Conservation (phyloP, 1,140 invertebrate species). For the Chlorops oryzae region DNA sequence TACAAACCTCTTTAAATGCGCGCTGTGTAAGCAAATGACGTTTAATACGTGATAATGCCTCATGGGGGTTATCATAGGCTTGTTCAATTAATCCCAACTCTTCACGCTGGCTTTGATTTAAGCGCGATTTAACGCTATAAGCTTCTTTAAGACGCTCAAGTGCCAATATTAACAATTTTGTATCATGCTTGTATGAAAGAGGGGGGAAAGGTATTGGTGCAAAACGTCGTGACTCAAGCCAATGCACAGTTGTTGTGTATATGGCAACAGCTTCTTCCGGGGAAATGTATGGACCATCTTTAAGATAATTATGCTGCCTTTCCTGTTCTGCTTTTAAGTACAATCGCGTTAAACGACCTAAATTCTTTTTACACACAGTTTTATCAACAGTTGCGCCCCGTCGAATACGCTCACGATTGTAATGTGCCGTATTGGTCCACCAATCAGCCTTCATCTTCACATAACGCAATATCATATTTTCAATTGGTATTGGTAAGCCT, state of each 20-base stretch:
- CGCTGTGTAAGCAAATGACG: constrained; percentile 97
- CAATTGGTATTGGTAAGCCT: constrained; percentile 96
- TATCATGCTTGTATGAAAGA: constrained; percentile 98
- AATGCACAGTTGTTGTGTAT: constrained; percentile 99
- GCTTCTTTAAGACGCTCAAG: constrained; percentile 97
- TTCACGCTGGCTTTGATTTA: constrained; percentile 98
- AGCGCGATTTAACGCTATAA: constrained; percentile 95
- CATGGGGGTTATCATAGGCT: constrained; percentile 99
- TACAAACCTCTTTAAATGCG: constrained; percentile 89
- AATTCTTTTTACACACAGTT: constrained; percentile 99
- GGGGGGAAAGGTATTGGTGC: constrained; percentile 99
- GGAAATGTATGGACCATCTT: constrained; percentile 98
- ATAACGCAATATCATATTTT: constrained; percentile 99
- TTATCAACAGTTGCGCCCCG: constrained; percentile 95
- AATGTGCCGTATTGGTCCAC: constrained; percentile 99
- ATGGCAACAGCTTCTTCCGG: constrained; percentile 99
- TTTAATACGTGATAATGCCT: constrained; percentile 97
- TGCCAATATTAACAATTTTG: constrained; percentile 94
- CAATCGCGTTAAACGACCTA: constrained; percentile 90
- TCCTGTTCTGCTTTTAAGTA: constrained; percentile 99
- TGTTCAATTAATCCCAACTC: constrained; percentile 98
- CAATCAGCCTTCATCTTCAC: constrained; percentile 99
- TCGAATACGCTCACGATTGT: constrained; percentile 94
- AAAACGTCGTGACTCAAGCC: constrained; percentile 96
- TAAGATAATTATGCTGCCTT: constrained; percentile 97